Evolutionary conservation across 2,797 vertebrate genomes (phyloP).

Genomic region (Sebastes flavidus): DNA sequence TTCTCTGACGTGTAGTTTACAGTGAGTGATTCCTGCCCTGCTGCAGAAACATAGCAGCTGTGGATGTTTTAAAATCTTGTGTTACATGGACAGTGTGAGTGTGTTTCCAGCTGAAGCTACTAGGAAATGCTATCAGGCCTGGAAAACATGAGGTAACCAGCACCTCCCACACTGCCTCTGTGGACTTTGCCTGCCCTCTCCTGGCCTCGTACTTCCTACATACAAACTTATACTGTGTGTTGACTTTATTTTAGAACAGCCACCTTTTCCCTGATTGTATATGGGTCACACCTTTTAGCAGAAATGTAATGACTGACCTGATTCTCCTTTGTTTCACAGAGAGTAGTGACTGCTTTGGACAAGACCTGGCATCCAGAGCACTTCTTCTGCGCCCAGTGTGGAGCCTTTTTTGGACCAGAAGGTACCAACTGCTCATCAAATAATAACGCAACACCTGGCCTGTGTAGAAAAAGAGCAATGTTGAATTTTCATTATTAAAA

Average conservation of each 20-base stretch:
- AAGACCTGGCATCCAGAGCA: constrained; percentile 97
- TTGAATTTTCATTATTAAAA: background rate
- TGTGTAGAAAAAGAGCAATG: background rate
- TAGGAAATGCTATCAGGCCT: constrained; percentile 44
- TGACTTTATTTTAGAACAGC: background rate
- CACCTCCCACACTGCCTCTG: constrained; percentile 26
- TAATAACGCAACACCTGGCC: background rate
- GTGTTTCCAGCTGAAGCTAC: constrained; percentile 19
- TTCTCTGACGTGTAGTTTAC: background rate
- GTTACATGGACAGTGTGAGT: background rate
- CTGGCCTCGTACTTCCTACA: constrained; percentile 30
- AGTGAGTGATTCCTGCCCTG: background rate
- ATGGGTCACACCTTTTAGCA: background rate
- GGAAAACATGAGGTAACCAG: constrained; percentile 61
- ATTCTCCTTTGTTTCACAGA: constrained; percentile 77
- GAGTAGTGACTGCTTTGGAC: constrained; percentile 95
- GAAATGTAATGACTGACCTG: background rate
- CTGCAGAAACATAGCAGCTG: background rate
- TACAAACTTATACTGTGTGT: background rate
- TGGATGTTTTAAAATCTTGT: background rate
- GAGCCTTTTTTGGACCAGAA: constrained; percentile 94
- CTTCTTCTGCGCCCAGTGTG: constrained; percentile 96
- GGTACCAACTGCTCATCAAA: constrained; percentile 74
- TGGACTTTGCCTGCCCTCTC: constrained; percentile 53
- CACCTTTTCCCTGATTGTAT: background rate